Base-by-base conservation (phyloP, 2,113 vertebrate genomes). In the Globicephala melas region DNA sequence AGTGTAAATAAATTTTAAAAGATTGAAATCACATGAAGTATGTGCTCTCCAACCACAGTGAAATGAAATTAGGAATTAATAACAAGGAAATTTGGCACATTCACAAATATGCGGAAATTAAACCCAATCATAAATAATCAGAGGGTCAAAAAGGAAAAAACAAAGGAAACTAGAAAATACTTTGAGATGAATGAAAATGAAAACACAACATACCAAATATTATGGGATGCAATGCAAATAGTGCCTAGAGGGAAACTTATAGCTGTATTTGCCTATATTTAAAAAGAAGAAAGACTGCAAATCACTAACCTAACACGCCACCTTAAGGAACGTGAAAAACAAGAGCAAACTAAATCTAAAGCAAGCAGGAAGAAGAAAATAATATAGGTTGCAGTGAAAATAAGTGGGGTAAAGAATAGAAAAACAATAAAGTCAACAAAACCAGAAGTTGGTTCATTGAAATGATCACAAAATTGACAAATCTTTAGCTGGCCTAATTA, bases 161-260 rank as follows among this genome's bases (percentile, higher is more conserved):
- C 25, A 93, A 74, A 67, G 28, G 33, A 89, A 95, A 89, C 79
- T 60, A 89, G 55, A 89, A 96, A 73, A 93, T 90, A 73, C 23
- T 73, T 94, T 90, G 17, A 90, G 55, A 26, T 95, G 38, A 94
- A 83, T 86, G 50, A 88, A 92, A 76, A 82, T 62, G 7, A 92
- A 84, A 89, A 67, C 15, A 84, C 18, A 65, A 36, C 12, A 73
- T 74, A 47, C 18, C 25, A 85, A 58, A 74, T 80, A 33, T 89
- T 67, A 60, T 53, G 58, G 18, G 44, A 55, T 67, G 13, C 15
- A 68, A 33, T 62, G 53, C 62, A 97, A 95, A 85, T 23, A 41
- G 41, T 74, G 21, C 15, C 26, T 8, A 67, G 20, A 65, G 21
- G 67, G 14, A 73, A 93, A 73, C 50, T 20, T 67, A 50, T 41